Evolutionary conservation across 2,888 invertebrate genomes (phyloP).

Genomic region (Ophion obscuratus): DNA sequence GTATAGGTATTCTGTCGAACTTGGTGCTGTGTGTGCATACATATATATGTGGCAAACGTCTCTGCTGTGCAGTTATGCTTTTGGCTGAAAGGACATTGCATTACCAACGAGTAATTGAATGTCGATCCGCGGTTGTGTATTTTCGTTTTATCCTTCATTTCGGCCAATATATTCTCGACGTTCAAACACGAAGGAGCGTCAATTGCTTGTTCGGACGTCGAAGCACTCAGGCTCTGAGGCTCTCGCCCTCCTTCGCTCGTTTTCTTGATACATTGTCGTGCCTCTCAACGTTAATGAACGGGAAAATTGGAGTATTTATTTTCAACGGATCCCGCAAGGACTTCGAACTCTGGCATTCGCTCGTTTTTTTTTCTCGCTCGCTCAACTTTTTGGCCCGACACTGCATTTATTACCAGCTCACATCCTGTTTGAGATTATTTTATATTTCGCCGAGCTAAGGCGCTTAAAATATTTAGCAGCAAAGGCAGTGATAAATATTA

Average conservation of each 20-base stretch:
- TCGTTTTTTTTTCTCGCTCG: constrained; percentile 10
- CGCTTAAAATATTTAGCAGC: background rate
- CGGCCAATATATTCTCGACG: constrained; percentile 27
- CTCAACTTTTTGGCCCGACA: background rate
- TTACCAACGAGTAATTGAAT: constrained; percentile 46
- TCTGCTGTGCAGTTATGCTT: constrained; percentile 11
- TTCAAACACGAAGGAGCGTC: constrained; percentile 28
- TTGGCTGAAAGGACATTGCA: constrained; percentile 28
- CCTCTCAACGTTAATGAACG: constrained; percentile 46
- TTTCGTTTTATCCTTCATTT: constrained; percentile 40
- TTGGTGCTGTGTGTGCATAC: background rate
- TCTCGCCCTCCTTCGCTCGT: constrained; percentile 19
- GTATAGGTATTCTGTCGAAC: background rate
- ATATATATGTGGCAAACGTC: background rate
- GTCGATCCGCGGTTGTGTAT: constrained; percentile 34
- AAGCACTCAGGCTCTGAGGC: constrained; percentile 34
- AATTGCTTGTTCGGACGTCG: constrained; percentile 47
- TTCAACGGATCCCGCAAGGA: constrained; percentile 19
- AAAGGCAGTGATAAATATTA: too few species aligned
- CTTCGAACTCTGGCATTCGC: constrained; percentile 15
- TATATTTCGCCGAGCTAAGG: background rate
- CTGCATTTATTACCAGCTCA: background rate
- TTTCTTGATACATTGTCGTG: constrained; percentile 29
- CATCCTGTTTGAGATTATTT: background rate
- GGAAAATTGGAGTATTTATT: constrained; percentile 55